Evolutionary conservation across 2,888 invertebrate genomes (phyloP), one percentile per base, ranked within the genome.

Genomic region (Drosophila helvetica): DNA sequence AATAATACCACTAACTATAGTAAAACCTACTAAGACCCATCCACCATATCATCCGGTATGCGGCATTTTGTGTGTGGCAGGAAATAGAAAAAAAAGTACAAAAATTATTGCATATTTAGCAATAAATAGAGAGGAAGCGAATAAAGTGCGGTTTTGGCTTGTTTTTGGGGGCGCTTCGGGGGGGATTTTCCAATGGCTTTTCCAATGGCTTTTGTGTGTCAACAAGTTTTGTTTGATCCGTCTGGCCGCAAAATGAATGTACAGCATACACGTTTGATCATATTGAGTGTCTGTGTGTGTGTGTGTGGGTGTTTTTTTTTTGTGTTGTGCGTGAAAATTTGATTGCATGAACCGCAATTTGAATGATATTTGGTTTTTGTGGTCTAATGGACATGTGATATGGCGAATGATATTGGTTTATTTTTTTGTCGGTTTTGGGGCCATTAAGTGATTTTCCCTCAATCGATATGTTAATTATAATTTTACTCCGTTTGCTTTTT

Each of bases 261-360:
- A 65, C 69, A 56, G 55, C 69, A 65, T 64, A 52, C 63, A 68
- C 43, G 58, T 67, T 72, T 54, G 61, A 56, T 48, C 60, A 45
- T 59, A 63, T 63, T 15, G 15, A 22, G 22, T 22, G 22, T 38
- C 15, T 10, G 30, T 30, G 10, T 30, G 30, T 38, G 38, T 38
- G 33, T 5, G 15, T 58, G 42, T 57, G 48, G 30, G 58, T 54
- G 27, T 38, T 50, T 66, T 68, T 38, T 59, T 59, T 60, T 52
- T 55, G 33, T 30, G 2, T 45, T 67, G 58, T 45, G 30, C 38
- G 64, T 38, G 30, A 53, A 67, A 73, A 60, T 67, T 75, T 83
- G 78, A 83, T 86, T 83, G 77, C 62, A 60, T 19, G 25, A 6
- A 84, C 84, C 81, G 81, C 84, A 83, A 72, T 86, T 84, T 78